phyloP scores from a whole-genome alignment of 2,797 vertebrate species.

The Tenualosa thibaudeaui region DNA sequence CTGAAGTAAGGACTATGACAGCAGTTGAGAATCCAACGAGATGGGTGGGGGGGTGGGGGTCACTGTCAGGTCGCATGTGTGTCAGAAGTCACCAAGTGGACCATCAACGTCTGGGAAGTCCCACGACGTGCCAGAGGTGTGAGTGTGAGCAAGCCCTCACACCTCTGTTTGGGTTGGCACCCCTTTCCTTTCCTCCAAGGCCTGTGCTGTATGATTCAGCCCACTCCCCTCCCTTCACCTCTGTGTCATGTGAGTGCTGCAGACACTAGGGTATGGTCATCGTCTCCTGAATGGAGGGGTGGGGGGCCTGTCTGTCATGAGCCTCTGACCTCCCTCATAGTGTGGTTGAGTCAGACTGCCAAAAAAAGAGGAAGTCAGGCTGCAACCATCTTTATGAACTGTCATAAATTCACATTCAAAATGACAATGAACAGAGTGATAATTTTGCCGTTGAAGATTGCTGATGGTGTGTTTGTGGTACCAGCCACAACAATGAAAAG shows the following conservation, averaged over 20 bases:
- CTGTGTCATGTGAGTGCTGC: background rate
- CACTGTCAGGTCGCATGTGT: background rate
- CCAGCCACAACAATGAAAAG: constrained; percentile 7
- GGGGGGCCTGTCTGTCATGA: background rate
- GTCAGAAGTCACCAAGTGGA: constrained; percentile 13
- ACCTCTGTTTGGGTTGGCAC: constrained; percentile 9
- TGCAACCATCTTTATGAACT: background rate
- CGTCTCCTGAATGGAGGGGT: background rate
- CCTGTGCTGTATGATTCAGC: background rate
- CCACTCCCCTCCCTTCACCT: background rate
- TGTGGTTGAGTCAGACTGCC: constrained; percentile 4
- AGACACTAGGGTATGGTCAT: background rate
- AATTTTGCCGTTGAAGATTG: background rate
- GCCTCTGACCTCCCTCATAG: background rate
- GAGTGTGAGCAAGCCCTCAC: background rate
- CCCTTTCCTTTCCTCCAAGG: background rate
- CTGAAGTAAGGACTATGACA: background rate
- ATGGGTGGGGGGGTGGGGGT: background rate
- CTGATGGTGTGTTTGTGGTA: background rate
- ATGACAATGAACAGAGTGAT: background rate
- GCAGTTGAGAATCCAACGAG: background rate
- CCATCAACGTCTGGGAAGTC: constrained; percentile 16
- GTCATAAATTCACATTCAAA: background rate
- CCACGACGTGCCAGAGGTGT: background rate
- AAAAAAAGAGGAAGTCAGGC: background rate